These are phyloP conservation scores for Tetrapedia diversipes DNA, from an alignment of 2,888 invertebrate species.

Conservation along the genomic window DNA sequence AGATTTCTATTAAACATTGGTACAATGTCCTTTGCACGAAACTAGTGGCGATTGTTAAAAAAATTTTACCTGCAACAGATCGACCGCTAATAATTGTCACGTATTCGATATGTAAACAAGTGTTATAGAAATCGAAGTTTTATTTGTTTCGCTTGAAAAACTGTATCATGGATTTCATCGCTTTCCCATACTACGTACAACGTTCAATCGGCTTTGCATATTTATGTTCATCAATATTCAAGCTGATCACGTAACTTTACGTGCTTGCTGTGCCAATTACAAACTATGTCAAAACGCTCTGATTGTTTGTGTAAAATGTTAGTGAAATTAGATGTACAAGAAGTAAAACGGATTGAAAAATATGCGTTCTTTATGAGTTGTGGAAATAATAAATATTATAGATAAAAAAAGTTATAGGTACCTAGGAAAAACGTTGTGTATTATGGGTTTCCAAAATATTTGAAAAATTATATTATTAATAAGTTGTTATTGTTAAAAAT, in stretches of 20 bases:
- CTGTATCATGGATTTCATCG: neutral
- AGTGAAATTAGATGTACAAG: neutral
- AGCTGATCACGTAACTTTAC: conserved; percentile 34
- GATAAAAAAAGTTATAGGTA: neutral
- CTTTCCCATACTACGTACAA: neutral
- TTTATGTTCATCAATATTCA: conserved; percentile 38
- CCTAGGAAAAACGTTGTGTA: too few relatives aligned
- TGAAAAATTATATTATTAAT: too few relatives aligned
- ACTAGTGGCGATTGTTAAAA: neutral
- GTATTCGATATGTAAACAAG: neutral
- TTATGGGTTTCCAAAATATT: too few relatives aligned
- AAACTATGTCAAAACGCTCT: conserved; percentile 8
- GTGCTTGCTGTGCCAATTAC: conserved; percentile 28
- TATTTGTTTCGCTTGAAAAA: neutral
- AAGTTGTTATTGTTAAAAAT: too few relatives aligned
- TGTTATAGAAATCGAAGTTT: neutral
- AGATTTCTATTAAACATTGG: neutral
- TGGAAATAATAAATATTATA: neutral
- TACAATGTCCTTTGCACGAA: conserved; percentile 8
- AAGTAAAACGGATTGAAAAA: conserved; percentile 1
- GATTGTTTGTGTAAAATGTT: conserved; percentile 9
- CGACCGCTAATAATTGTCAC: neutral
- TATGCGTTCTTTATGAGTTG: neutral
- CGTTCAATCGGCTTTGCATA: conserved; percentile 24
- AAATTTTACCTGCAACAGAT: conserved; percentile 11